Conservation (phyloP, 2,888 invertebrate genomes). For the Dynastes maya region DNA sequence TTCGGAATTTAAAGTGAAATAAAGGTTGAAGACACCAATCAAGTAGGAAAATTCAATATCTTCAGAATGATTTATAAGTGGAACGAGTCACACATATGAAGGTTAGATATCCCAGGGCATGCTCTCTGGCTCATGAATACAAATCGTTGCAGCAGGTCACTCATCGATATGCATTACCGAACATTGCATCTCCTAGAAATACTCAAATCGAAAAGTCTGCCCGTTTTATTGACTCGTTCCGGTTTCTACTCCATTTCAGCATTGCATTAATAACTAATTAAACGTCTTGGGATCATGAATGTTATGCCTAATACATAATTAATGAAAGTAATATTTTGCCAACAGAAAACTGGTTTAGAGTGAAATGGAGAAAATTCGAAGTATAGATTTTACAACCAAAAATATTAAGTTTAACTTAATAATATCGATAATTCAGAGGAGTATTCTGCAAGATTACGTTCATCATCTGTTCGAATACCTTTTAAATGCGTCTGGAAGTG, state of each 20-base stretch:
- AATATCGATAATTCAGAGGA: not conserved
- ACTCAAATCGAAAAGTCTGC: not conserved
- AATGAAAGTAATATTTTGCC: too few species aligned
- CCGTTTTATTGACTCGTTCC: slow-evolving; percentile 14
- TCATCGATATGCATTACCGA: slow-evolving; percentile 33
- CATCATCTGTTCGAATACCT: not conserved
- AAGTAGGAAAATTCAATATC: not conserved
- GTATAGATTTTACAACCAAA: not conserved
- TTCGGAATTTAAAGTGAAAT: not conserved
- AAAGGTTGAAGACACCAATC: not conserved
- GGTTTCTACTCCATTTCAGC: not conserved
- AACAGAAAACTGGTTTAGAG: too few species aligned
- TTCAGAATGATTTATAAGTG: not conserved
- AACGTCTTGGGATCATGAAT: not conserved
- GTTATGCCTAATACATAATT: not conserved
- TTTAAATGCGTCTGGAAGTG: not conserved
- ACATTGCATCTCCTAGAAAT: slow-evolving; percentile 4
- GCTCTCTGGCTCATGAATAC: not conserved
- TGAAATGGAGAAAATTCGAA: too few species aligned
- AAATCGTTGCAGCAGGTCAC: slow-evolving; percentile 9
- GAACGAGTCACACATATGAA: slow-evolving; percentile 10
- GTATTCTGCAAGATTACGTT: not conserved
- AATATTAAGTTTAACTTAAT: not conserved
- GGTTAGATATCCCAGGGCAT: not conserved
- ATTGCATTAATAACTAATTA: not conserved